Evolutionary conservation across 2,797 vertebrate genomes (phyloP).

Genomic region (Periparus ater): DNA sequence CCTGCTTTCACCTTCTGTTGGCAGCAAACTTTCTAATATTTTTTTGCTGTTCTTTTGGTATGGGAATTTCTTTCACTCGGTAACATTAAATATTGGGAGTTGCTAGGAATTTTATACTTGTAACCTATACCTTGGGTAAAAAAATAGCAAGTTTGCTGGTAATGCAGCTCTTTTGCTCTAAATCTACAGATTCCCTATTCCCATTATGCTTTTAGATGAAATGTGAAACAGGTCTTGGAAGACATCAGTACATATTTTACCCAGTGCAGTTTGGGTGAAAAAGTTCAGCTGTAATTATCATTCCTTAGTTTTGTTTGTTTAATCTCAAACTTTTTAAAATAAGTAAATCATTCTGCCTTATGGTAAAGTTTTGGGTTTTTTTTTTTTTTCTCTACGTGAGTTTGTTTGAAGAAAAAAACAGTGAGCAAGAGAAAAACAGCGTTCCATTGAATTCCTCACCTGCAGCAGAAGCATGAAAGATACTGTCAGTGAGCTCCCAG

Average conservation of each 20-base stretch:
- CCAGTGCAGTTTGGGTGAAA: neutral
- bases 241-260: neutral
- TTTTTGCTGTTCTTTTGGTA: neutral
- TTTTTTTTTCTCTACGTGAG: neutral
- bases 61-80: neutral
- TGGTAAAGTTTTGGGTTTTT: neutral
- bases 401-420: conserved; percentile 41
- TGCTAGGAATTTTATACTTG: neutral
- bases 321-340: conserved; percentile 55
- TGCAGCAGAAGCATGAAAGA: conserved; percentile 60
- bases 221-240: neutral
- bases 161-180: neutral
- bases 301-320: conserved; percentile 55
- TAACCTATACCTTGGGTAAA: neutral
- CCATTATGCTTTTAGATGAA: neutral
- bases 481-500: conserved; percentile 53
- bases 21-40: neutral
- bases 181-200: neutral
- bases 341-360: neutral
- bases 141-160: neutral
- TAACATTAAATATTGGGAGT: neutral
- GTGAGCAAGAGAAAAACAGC: neutral
- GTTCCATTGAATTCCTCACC: conserved; percentile 43
- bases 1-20: neutral
- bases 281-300: neutral